Evolutionary conservation across 2,888 invertebrate genomes (phyloP), one percentile per base, ranked within the genome.

Genomic region (Chloroclysta siterata): DNA sequence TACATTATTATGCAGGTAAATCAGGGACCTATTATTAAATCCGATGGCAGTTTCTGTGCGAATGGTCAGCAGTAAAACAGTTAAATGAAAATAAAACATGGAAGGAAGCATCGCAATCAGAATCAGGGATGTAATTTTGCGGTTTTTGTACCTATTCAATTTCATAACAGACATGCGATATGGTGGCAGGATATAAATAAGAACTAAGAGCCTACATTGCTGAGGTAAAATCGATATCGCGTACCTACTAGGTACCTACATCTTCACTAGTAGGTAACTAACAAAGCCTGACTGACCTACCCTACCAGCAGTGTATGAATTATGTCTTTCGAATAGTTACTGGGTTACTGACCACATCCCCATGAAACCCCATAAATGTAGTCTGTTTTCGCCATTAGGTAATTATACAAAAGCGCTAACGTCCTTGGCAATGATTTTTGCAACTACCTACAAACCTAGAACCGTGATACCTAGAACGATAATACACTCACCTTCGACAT

Each of bases 401-500:
- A 60, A 63, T 61, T 36, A 28, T 29, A 53, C 48, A 62, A 59
- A 54, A 52, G 55, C 59, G 28, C 46, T 63, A 67, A 71, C 69
- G 78, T 77, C 79, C 79, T 80, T 82, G 80, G 71, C 77, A 80
- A 72, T 81, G 81, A 80, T 82, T 82, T 79, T 75, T 60, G 75
- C 78, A 79, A 80, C 82, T 85, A 87, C 84, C 83, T 84, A 75
- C 85, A 81, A 69, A 70, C 73, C 76, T 76, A 76, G 64, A 74
- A 73, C 70, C 72, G 72, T 66, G 56, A 11, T 11, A 39, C 46
- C 46, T 17, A 46, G 46, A 46, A 5, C 46, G 11, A 17, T 44
- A 15, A 3, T 17, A 46, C 42, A 80, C 91, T 87, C 73, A 90
- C 91, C 90, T 91, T 91, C 81, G 90, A 90, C 91, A 91, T 91